These are phyloP conservation scores for Ectemnius continuus DNA, from an alignment of 2,888 invertebrate genomes.

Conservation along the genomic window DNA sequence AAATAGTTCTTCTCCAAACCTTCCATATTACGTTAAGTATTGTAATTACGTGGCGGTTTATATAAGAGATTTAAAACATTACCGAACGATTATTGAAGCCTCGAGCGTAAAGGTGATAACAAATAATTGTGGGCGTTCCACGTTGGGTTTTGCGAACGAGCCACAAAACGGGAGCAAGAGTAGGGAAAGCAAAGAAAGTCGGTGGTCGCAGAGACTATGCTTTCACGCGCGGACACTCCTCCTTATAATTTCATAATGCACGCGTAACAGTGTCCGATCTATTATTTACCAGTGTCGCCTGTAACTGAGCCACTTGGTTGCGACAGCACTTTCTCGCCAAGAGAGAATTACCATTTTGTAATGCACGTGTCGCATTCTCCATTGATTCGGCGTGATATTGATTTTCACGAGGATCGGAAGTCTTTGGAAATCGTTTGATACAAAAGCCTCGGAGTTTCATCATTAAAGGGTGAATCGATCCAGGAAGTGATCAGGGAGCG, in stretches of 20 bases:
- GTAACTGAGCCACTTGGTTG: slow-evolving; percentile 24
- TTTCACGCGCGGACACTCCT: slow-evolving; percentile 35
- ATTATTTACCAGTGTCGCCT: slow-evolving; percentile 31
- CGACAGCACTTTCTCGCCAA: slow-evolving; percentile 1
- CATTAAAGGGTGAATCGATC: slow-evolving; percentile 8
- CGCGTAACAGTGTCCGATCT: not conserved
- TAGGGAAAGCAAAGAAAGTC: slow-evolving; percentile 41
- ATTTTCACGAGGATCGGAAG: too few species aligned
- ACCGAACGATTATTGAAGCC: not conserved
- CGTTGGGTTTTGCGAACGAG: slow-evolving; percentile 25
- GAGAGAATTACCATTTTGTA: too few species aligned
- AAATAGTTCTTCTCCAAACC: too few species aligned
- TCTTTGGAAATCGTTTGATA: too few species aligned
- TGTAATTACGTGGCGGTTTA: too few species aligned
- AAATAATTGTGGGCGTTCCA: not conserved
- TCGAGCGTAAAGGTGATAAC: not conserved
- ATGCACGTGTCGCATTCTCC: too few species aligned
- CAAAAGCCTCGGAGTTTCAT: too few species aligned
- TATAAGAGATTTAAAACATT: too few species aligned
- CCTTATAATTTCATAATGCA: slow-evolving; percentile 42
- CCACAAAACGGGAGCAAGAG: not conserved
- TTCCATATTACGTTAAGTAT: too few species aligned
- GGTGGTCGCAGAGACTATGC: slow-evolving; percentile 19
- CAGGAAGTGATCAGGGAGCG: slow-evolving; percentile 18
- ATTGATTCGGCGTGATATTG: too few species aligned